Evolutionary conservation across 2,797 vertebrate genomes (phyloP).

Genomic region (Sebastes hopkinsi): DNA sequence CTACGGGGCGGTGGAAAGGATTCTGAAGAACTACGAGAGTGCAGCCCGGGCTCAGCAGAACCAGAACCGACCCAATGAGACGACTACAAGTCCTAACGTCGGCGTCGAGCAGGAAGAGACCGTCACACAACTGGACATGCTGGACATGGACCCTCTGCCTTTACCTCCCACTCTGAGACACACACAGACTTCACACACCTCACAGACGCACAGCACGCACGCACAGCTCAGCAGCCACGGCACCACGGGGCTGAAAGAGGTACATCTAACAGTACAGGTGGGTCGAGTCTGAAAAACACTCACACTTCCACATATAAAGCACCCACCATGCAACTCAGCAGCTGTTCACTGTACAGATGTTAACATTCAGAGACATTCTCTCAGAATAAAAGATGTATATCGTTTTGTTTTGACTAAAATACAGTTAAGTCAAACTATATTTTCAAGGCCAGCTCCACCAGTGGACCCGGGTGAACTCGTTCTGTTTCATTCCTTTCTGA

Average conservation of each 20-base stretch:
- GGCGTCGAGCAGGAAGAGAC: slow-evolving; percentile 75
- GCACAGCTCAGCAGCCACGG: slow-evolving; percentile 63
- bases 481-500: slow-evolving; percentile 58
- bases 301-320: slow-evolving; percentile 1
- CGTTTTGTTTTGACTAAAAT: slow-evolving; percentile 15
- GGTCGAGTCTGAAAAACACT: slow-evolving; percentile 53
- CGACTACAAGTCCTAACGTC: slow-evolving; percentile 41
- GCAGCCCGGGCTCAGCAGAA: slow-evolving; percentile 76
- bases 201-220: slow-evolving; percentile 42
- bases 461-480: slow-evolving; percentile 36
- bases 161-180: slow-evolving; percentile 46
- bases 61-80: slow-evolving; percentile 51
- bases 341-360: neutral
- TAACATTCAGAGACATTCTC: neutral
- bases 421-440: slow-evolving; percentile 1
- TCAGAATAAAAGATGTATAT: neutral
- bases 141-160: slow-evolving; percentile 81
- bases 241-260: slow-evolving; percentile 58
- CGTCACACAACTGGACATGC: slow-evolving; percentile 81
- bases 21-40: slow-evolving; percentile 92
- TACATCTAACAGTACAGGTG: slow-evolving; percentile 77
- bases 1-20: slow-evolving; percentile 93
- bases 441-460: slow-evolving; percentile 29
- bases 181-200: slow-evolving; percentile 36
- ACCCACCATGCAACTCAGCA: neutral